A percentile compares a stretch with the other conserved stretches of the same genome.
phyloP scores from a whole-genome alignment of 2,888 invertebrate species.

The Eretmocerus hayati region DNA sequence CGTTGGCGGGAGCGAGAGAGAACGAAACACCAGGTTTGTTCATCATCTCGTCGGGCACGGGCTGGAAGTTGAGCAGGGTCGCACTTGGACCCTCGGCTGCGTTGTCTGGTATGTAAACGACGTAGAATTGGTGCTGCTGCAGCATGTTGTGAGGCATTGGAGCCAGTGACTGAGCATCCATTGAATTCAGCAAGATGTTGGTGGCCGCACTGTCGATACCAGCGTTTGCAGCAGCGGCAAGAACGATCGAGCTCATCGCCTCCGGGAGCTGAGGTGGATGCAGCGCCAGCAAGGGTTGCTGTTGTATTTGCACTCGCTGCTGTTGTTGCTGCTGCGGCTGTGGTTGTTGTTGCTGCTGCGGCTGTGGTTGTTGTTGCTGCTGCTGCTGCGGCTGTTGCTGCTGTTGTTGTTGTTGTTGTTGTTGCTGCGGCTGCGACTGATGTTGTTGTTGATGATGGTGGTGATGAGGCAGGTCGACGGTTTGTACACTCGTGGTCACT shows the following conservation, averaged over 20 bases:
- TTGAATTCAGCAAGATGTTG: no score
- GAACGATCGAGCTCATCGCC: not conserved
- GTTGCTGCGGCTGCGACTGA: no score
- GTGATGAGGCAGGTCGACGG: no score
- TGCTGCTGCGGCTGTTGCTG: no score
- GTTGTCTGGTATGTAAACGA: conserved; percentile 18
- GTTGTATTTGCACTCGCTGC: not conserved
- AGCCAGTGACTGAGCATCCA: not conserved
- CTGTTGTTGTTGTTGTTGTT: no score
- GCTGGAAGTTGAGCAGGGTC: conserved; percentile 20
- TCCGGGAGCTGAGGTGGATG: not conserved
- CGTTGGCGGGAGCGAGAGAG: conserved; percentile 16
- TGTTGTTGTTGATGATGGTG: no score
- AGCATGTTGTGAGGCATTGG: not conserved
- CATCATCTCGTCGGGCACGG: conserved; percentile 19
- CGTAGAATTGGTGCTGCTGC: conserved; percentile 19
- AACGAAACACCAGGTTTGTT: conserved; percentile 12
- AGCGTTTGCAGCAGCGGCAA: not conserved
- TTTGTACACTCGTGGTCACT: no score
- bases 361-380: no score
- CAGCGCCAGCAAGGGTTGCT: not conserved
- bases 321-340: no score
- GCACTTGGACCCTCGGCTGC: conserved; percentile 12
- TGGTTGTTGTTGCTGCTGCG: no score
- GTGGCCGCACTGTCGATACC: not conserved